These are phyloP conservation scores for Platanista minor DNA, from an alignment of 2,113 vertebrate genomes.

Conservation along the genomic window DNA sequence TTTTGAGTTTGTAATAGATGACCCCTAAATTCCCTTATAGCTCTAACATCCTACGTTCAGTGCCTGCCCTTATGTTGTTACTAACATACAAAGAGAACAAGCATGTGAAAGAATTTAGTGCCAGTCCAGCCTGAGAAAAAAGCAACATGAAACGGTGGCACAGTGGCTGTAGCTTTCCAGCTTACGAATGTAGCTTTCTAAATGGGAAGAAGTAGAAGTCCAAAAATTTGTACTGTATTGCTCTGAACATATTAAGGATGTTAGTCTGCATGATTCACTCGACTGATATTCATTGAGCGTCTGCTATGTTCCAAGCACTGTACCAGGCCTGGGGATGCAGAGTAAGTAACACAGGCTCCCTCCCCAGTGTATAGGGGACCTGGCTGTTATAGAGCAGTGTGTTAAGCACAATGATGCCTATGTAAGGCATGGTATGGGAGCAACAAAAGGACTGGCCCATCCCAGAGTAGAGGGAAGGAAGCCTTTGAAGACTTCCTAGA, in stretches of 20 bases:
- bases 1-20: not conserved
- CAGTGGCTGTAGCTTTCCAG: not conserved
- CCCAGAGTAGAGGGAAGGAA: not conserved
- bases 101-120: not conserved
- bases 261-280: not conserved
- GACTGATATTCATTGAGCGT: not conserved
- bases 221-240: not conserved
- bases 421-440: not conserved
- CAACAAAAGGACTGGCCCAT: not conserved
- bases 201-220: not conserved
- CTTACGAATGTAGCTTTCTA: not conserved
- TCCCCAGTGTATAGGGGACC: not conserved
- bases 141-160: not conserved
- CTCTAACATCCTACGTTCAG: not conserved
- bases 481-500: not conserved
- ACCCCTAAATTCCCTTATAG: not conserved
- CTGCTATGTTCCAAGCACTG: not conserved
- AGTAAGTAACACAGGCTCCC: not conserved
- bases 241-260: not conserved
- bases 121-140: not conserved
- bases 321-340: not conserved
- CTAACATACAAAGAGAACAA: not conserved
- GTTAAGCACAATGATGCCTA: not conserved
- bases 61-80: not conserved
- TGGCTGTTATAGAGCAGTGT: not conserved